Base-by-base conservation (phyloP, 2,113 vertebrate species). In the Labrus mixtus region DNA sequence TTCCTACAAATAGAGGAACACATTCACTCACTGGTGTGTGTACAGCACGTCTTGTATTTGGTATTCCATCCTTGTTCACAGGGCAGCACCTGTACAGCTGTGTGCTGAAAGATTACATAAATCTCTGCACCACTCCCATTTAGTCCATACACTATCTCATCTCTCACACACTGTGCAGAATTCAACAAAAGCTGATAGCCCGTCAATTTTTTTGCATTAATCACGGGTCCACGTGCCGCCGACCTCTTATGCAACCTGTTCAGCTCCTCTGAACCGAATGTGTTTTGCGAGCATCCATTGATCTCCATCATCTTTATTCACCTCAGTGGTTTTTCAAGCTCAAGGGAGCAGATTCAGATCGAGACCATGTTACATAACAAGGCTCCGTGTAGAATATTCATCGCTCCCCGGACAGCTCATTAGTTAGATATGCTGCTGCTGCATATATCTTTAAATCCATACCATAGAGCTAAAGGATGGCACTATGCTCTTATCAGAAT, bases 281-380 rank as follows among this genome's bases (percentile, higher is more conserved):
- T 78, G 75, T 85, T 89, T 51, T 51, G 54, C 65, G 79, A 86
- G 76, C 73, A 83, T 39, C 62, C 76, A 84, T 78, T 75, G 79
- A 89, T 90, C 83, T 74, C 58, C 55, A 72, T 87, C 74, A 88
- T 86, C 78, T 86, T 78, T 74, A 79, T 73, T 77, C 85, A 82
- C 68, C 72, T 79, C 73, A 23, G 67, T 65, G 81, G 43, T 73
- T 84, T 84, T 84, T 83, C 61, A 76, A 55, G 59, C 68, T 67
- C 78, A 63, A 41, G 70, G 55, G 84, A 82, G 45, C 55, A 74
- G 54, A 84, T 61, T 69, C 36, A 57, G 80, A 83, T 76, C 51
- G 80, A 67, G 54, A 72, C 43, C 37, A 37, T 12, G 74, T 91
- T 93, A 63, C 69, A 68, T 90, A 91, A 92, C 79, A 13, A 10